Base-by-base conservation (phyloP, 2,113 vertebrate species). In the Melospiza georgiana region DNA sequence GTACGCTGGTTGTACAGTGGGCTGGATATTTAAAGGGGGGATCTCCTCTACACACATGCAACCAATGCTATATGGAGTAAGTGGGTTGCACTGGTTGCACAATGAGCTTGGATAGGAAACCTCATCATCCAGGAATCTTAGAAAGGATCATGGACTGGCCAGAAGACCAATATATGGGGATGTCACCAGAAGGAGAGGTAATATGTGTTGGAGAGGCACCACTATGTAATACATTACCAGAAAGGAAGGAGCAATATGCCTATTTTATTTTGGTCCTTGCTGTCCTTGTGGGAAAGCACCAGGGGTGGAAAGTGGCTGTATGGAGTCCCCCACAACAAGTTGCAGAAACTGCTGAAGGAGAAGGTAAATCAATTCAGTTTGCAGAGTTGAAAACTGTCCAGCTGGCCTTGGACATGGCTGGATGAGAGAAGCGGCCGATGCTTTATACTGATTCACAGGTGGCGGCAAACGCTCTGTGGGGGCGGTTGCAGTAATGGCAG, bases 1-100 rank as follows among this genome's bases (percentile, higher is more conserved):
- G 11, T 39, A 39, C 0, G 0, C 5, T 39, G n/a, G 21, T 17
- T 81, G 41, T 20, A 4, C 6, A 11, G 3, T 39, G 27, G 41
- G 22, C 13, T 68, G 22, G 13, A 27, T 68, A 54, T 58, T 58
- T 28, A 21, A 39, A 16, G n/a, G 13, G n/a, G 25, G 5, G 5
- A 48, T 67, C n/a, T 48, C 33, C 33, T 44, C 10, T 57, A 21
- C n/a, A 39, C 27, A 25, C 41, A 46, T 48, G 63, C 27, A 57
- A 20, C 41, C 5, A 3, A 20, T 57, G 41, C 63, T 37, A 37
- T n/a, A 39, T 48, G 43, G 52, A 48, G 12, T 31, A 33, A 48
- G 43, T 39, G 28, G 9, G 8, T 17, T 67, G 52, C 63, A 33
- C 27, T 52, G 31, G 15, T 54, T 10, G 7, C 25, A 44, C 19